Evolutionary conservation across 1,140 invertebrate species (phyloP).

Genomic region (Diorhabda carinulata): DNA sequence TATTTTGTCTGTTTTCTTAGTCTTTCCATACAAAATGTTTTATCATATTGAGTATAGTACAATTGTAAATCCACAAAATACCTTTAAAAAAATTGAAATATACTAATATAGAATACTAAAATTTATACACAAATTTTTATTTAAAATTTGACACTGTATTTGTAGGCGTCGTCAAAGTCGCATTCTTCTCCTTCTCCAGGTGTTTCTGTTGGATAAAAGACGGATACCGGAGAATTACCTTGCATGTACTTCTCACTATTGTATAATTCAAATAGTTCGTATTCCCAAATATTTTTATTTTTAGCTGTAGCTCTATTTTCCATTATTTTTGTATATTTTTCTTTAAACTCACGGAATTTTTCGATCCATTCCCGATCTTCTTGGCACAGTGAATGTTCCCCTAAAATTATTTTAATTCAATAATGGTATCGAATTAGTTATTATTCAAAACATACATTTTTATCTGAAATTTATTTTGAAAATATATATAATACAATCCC

Average conservation of each 20-base stretch:
- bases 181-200: not conserved
- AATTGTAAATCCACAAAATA: no score
- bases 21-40: no score
- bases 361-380: slow-evolving; percentile 20
- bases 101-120: no score
- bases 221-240: slow-evolving; percentile 9
- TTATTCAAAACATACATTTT: no score
- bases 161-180: not conserved
- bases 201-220: slow-evolving; percentile 19
- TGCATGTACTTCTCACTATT: slow-evolving; percentile 16
- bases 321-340: slow-evolving; percentile 18
- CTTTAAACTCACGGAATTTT: slow-evolving; percentile 24
- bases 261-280: slow-evolving; percentile 23
- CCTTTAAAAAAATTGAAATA: no score
- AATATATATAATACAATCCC: no score
- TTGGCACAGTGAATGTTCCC: not conserved
- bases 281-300: slow-evolving; percentile 1
- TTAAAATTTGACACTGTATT: no score
- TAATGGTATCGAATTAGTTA: not conserved
- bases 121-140: no score
- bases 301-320: slow-evolving; percentile 8
- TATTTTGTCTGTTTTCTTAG: no score
- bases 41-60: no score
- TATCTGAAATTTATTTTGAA: no score
- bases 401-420: not conserved